Conservation (phyloP, 2,888 invertebrate species). For the Meteorus colon region DNA sequence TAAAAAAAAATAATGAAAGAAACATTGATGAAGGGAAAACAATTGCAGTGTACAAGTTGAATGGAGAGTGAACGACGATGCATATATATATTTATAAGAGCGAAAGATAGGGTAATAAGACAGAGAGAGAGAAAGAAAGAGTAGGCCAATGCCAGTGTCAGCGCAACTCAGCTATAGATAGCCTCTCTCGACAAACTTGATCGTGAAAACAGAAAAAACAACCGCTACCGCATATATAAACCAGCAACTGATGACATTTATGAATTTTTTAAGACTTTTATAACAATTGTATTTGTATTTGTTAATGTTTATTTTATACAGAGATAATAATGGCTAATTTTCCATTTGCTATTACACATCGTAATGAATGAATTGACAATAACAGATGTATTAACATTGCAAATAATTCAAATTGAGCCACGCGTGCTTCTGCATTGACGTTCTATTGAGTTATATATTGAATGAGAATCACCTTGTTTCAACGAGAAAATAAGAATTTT, state of each 20-base stretch:
- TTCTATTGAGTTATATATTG: not conserved
- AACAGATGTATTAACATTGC: not conserved
- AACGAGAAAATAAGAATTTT: constrained; percentile 10
- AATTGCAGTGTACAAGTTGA: not conserved
- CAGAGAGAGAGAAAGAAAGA: constrained; percentile 65
- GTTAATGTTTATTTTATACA: not conserved
- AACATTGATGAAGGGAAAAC: constrained; percentile 40
- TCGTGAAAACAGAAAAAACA: constrained; percentile 68
- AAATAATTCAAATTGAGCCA: constrained; percentile 28
- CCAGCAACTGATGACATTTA: constrained; percentile 54
- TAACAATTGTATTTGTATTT: constrained; percentile 46
- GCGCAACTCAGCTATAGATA: constrained; percentile 62
- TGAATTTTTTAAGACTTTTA: not conserved
- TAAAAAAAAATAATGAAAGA: constrained; percentile 33
- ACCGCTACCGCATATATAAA: constrained; percentile 47
- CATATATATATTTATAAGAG: constrained; percentile 60
- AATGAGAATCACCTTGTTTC: not conserved
- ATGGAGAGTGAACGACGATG: constrained; percentile 36
- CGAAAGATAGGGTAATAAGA: constrained; percentile 55
- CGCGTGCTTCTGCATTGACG: constrained; percentile 25
- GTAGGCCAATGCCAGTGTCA: constrained; percentile 72
- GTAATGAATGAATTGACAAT: constrained; percentile 28
- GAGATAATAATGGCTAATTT: not conserved
- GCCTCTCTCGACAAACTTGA: constrained; percentile 66
- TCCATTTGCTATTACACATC: constrained; percentile 18